phyloP scores from a whole-genome alignment of 2,888 invertebrate species.

The Erpobdella octoculata region DNA sequence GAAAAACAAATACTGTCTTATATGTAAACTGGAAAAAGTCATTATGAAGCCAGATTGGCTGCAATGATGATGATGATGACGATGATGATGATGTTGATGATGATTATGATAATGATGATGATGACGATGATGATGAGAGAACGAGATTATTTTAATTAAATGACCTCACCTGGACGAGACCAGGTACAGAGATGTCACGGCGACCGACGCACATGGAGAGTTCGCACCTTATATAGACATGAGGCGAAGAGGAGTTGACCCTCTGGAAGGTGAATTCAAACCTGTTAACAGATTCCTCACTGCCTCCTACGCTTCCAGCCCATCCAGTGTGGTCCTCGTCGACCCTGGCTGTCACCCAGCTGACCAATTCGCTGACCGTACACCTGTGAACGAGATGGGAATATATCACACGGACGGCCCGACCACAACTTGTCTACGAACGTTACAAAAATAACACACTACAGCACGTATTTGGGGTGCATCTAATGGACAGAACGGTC shows the following conservation, averaged over 20 bases:
- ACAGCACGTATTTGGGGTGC: no score
- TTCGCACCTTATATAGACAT: neutral
- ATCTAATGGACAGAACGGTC: no score
- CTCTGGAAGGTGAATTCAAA: neutral
- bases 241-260: neutral
- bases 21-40: neutral
- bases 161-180: neutral
- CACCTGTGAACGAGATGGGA: no score
- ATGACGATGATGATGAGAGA: neutral
- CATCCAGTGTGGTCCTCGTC: no score
- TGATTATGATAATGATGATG: neutral
- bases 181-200: neutral
- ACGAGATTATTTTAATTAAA: neutral
- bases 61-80: neutral
- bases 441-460: no score
- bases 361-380: neutral
- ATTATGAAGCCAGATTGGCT: neutral
- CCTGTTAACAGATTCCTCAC: neutral
- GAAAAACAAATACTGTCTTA: neutral
- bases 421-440: no score
- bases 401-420: no score
- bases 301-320: neutral
- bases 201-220: neutral
- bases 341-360: no score
- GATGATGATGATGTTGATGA: constrained; percentile 11